Evolutionary conservation across 2,888 invertebrate species (phyloP), one percentile per base, ranked within the genome.

Genomic region (Melinaea marsaeus): DNA sequence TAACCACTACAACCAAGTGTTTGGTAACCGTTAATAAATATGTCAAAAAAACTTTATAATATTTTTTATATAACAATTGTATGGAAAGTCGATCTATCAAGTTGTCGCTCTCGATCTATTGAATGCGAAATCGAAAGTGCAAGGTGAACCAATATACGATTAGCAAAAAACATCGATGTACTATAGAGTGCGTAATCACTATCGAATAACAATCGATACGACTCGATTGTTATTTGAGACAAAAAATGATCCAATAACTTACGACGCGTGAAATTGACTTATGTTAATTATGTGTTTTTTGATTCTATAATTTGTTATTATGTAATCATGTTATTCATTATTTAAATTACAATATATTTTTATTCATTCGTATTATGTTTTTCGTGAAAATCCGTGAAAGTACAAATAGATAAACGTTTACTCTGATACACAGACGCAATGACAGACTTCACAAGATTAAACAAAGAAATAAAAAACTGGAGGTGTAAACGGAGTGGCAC

Each of bases 251-350:
- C 85, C 82, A 85, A 80, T 76, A 84, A 85, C 86, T 86, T 85
- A 79, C 79, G 83, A 82, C 84, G 86, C 90, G 90, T 90, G 89
- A 90, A 90, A 90, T 90, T 89, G 81, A 74, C 51, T 67, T 61
- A 72, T 69, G 70, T 69, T 67, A 70, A 64, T 61, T 67, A 65
- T 68, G 64, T 65, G 65, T 68, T 69, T 62, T 68, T 51, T 58
- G 37, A 34, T 51, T 45, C 4, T 42, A 45, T 65, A 13, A 57
- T 61, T 58, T 60, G 61, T 64, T 56, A 58, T 62, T 61, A 11
- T 42, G 37, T 4, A n/a, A 47, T 22, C 57, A 42, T 13, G 35
- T 4, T 35, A 6, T n/a, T 11, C 22, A 51, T 51, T 32, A 32
- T 51, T 51, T 51, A 51, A 47, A n/a, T 1, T 7, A 37, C 4